These are phyloP conservation scores for Chrysaora quinquecirrha DNA, from an alignment of 30 jellyfish, hydroid and myxozoan species.

Conservation along the genomic window DNA sequence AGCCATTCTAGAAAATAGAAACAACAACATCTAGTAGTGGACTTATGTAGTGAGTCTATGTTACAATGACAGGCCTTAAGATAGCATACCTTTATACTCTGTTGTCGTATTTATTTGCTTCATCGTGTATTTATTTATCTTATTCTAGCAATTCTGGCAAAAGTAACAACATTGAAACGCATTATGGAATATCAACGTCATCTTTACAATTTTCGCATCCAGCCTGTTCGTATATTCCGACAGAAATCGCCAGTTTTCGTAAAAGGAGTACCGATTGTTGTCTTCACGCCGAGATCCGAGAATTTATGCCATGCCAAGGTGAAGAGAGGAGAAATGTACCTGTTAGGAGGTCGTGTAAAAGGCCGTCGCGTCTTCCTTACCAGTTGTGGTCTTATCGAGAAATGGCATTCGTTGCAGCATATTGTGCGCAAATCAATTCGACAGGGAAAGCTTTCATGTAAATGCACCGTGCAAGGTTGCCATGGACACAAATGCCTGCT, in stretches of 20 bases:
- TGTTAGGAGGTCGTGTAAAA: slow-evolving; percentile 85
- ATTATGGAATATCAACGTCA: slow-evolving; percentile 58
- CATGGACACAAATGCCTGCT: slow-evolving; percentile 68
- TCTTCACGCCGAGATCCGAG: slow-evolving; percentile 83
- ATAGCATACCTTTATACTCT: too few relatives aligned
- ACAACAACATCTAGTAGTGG: too few relatives aligned
- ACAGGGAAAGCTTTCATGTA: slow-evolving; percentile 71
- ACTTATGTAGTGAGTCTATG: too few relatives aligned
- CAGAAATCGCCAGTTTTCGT: slow-evolving; percentile 63
- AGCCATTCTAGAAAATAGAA: too few relatives aligned
- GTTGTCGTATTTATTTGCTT: too few relatives aligned
- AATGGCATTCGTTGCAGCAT: slow-evolving; percentile 75
- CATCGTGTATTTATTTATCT: not conserved
- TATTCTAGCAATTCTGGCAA: slow-evolving; percentile 78
- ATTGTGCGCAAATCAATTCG: slow-evolving; percentile 76
- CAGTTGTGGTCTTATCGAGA: slow-evolving; percentile 80
- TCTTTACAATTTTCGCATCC: slow-evolving; percentile 64
- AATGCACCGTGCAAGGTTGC: slow-evolving; percentile 90
- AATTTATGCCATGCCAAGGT: slow-evolving; percentile 83
- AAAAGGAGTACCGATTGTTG: slow-evolving; percentile 57
- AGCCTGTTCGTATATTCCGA: slow-evolving; percentile 65
- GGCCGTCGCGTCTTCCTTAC: slow-evolving; percentile 83
- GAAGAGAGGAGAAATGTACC: slow-evolving; percentile 53
- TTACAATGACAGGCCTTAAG: too few relatives aligned
- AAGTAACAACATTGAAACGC: slow-evolving; percentile 57